Evolutionary conservation across 2,797 vertebrate species (phyloP), one percentile per base, ranked within the genome.

Genomic region (Rhinichthys osculus): DNA sequence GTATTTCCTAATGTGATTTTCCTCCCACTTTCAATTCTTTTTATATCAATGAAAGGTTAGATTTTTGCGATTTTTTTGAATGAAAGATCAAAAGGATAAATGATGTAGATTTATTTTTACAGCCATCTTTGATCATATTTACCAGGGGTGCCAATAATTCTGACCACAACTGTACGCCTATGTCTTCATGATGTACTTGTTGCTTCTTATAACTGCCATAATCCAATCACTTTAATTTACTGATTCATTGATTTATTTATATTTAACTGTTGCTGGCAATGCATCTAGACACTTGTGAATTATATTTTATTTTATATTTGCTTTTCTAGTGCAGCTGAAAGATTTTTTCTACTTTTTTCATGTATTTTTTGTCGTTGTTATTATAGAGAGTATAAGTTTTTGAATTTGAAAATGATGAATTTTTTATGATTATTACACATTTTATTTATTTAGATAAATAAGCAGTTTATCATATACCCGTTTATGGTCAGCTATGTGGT

Each of bases 121-220:
- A 16, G 47, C 14, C 47, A 50, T 16, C 14, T 50, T 50, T 50
- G 47, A 50, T 50, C 47, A 50, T 16, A 50, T 50, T 50, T 50
- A 50, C 47, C 47, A 16, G 47, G 4, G 0, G 47, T 50, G 11
- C 14, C 14, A 16, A 5, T 50, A 50, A 16, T 16, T 47, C 4
- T 50, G 14, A 50, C 44, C 13, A 44, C 11, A 16, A 47, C 13
- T 14, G 11, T 64, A 23, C 1, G 27, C 16, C 19, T 54, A 7
- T 59, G 23, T 64, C 30, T 33, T 66, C 27, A 19, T 44, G 69
- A 7, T 70, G 19, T 64, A 83, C 54, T 77, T 76, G 82, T 83
- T 76, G 72, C n/a, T n/a, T n/a, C 30, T 76, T 52, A 21, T 21
- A 44, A 79, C 9, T n/a, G 11, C 27, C 9, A 14, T n/a, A 10